These are phyloP conservation scores for Cheirogaleus medius DNA, from an alignment of 2,113 vertebrate species.

Conservation along the genomic window DNA sequence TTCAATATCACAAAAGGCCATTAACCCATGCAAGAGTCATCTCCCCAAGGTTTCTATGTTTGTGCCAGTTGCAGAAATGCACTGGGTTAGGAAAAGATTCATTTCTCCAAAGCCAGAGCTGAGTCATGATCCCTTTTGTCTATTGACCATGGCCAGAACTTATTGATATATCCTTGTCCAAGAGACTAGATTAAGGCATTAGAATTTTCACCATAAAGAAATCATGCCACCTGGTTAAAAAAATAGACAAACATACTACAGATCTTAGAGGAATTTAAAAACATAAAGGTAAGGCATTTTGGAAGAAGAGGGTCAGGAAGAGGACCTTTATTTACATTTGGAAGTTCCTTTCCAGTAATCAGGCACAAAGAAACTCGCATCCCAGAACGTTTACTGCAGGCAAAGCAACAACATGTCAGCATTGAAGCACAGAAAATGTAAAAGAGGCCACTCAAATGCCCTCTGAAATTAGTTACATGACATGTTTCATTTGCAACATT, in stretches of 20 bases:
- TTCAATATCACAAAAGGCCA: not conserved
- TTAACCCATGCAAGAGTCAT: not conserved
- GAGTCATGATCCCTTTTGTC: not conserved
- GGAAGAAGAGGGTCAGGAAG: not conserved
- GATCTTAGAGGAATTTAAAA: not conserved
- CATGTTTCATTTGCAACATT: not conserved
- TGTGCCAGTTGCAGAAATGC: not conserved
- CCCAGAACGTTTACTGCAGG: not conserved
- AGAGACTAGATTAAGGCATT: not conserved
- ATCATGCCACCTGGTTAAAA: not conserved
- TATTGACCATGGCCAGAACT: not conserved
- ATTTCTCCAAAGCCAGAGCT: not conserved
- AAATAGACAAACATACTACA: not conserved
- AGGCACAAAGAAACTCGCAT: not conserved
- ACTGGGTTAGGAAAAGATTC: not conserved
- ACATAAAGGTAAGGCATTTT: not conserved
- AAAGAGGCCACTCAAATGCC: not conserved
- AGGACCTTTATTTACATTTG: not conserved
- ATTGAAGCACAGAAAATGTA: not conserved
- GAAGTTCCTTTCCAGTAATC: not conserved
- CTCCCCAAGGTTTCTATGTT: not conserved
- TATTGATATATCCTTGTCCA: not conserved
- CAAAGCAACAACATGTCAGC: not conserved
- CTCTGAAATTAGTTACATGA: not conserved
- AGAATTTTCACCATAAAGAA: not conserved